A percentile compares a stretch with the other conserved stretches of the same genome.
phyloP scores from a whole-genome alignment of 2,113 vertebrate species.

The Paedocypris sp. region DNA sequence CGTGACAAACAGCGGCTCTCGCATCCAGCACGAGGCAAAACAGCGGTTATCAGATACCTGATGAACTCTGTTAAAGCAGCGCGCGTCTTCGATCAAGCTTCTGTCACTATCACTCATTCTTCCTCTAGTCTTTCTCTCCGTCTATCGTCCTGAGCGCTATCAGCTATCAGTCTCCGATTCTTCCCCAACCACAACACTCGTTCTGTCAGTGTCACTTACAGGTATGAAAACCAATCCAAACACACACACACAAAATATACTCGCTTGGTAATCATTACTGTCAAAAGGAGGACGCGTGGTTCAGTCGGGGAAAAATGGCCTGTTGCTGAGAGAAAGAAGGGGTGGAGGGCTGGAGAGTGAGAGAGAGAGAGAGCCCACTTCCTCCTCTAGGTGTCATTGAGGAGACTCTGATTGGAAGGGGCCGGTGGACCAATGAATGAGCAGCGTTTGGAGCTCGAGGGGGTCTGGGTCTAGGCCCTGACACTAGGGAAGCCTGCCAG shows the following conservation, averaged over 20 bases:
- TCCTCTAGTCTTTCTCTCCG: not conserved
- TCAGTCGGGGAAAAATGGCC: conserved; percentile 36
- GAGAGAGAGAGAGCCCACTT: conserved; percentile 35
- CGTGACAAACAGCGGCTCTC: not conserved
- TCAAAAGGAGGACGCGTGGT: conserved; percentile 16
- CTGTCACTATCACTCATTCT: conserved; percentile 11
- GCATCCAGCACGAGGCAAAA: conserved; percentile 3
- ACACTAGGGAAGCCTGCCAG: conserved; percentile 57
- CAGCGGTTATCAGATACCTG: conserved; percentile 16
- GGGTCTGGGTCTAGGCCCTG: conserved; percentile 50
- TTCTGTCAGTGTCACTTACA: conserved; percentile 39
- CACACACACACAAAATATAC: conserved; percentile 32
- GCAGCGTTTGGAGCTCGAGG: conserved; percentile 49
- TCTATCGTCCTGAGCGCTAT: conserved; percentile 3
- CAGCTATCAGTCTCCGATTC: conserved; percentile 28
- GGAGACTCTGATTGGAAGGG: conserved; percentile 50
- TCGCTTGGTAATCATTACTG: conserved; percentile 36
- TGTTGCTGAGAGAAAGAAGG: conserved; percentile 49
- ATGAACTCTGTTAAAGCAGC: not conserved
- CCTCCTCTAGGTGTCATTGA: conserved; percentile 62
- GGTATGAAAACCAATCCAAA: conserved; percentile 42
- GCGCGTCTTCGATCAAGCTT: not conserved
- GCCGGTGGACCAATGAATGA: conserved; percentile 51
- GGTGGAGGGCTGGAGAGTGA: conserved; percentile 31
- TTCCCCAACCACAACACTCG: conserved; percentile 25